Evolutionary conservation across 2,888 invertebrate species (phyloP).

Genomic region (Dynastes tityus): DNA sequence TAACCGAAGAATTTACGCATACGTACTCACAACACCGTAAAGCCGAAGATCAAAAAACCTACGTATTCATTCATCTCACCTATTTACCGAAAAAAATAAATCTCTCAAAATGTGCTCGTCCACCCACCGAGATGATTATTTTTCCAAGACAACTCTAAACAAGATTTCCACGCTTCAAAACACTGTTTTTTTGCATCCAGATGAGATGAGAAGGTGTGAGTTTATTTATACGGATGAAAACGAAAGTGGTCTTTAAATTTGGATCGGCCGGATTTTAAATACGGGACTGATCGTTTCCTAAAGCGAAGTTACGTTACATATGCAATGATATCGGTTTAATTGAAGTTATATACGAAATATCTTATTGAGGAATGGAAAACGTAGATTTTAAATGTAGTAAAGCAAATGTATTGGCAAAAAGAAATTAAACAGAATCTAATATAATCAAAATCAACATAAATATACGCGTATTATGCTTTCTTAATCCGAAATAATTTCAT

Average conservation of each 20-base stretch:
- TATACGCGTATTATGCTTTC: too few relatives aligned
- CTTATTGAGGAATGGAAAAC: too few relatives aligned
- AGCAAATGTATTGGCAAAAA: too few relatives aligned
- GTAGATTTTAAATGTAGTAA: too few relatives aligned
- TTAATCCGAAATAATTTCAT: too few relatives aligned
- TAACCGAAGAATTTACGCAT: too few relatives aligned
- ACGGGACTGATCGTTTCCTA: neutral
- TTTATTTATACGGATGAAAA: constrained; percentile 35
- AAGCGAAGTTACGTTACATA: too few relatives aligned
- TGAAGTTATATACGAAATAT: too few relatives aligned
- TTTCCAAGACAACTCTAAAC: constrained; percentile 11
- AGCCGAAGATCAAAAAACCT: constrained; percentile 1
- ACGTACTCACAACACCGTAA: neutral
- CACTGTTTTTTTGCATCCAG: constrained; percentile 14
- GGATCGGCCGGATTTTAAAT: constrained; percentile 28
- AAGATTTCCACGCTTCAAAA: constrained; percentile 5
- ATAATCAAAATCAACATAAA: too few relatives aligned
- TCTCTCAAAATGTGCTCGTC: too few relatives aligned
- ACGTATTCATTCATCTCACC: constrained; percentile 11
- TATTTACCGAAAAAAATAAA: constrained; percentile 1
- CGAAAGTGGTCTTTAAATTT: constrained; percentile 44
- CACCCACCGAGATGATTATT: constrained; percentile 3
- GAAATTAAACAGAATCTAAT: too few relatives aligned
- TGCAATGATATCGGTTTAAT: too few relatives aligned
- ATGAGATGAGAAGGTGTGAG: neutral